Percentiles rank a stretch among this genome's conserved stretches.
Conservation (phyloP, 1,140 invertebrate species). For the Charaxes varanes region DNA sequence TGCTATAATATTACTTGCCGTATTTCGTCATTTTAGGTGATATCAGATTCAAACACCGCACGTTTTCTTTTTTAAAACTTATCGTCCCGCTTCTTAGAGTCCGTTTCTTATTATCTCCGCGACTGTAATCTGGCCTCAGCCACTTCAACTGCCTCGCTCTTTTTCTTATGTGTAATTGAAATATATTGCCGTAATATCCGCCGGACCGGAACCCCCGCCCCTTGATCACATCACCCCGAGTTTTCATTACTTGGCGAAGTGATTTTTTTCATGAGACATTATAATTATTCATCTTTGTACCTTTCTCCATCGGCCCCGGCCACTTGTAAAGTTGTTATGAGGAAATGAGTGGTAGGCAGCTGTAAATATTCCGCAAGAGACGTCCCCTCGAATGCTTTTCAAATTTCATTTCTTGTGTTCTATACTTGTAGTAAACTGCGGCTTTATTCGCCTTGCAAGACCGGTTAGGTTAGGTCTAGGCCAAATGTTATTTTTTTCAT, state of each 20-base stretch:
- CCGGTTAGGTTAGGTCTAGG: too few relatives aligned
- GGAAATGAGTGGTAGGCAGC: slow-evolving; percentile 30
- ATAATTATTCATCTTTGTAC: slow-evolving; percentile 67
- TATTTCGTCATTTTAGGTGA: too few relatives aligned
- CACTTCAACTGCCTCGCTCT: slow-evolving; percentile 71
- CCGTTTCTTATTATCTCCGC: slow-evolving; percentile 60
- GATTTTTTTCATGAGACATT: slow-evolving; percentile 65
- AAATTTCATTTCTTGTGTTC: not conserved
- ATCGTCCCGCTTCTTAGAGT: slow-evolving; percentile 54
- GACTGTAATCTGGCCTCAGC: slow-evolving; percentile 67
- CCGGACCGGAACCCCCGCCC: slow-evolving; percentile 55
- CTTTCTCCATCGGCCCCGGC: slow-evolving; percentile 28
- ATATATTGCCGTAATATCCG: slow-evolving; percentile 73
- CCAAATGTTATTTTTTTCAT: too few relatives aligned
- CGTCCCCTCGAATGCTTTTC: not conserved
- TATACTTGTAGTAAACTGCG: too few relatives aligned
- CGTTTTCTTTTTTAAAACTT: slow-evolving; percentile 57
- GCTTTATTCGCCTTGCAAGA: too few relatives aligned
- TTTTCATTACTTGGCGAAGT: slow-evolving; percentile 68
- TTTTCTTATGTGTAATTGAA: slow-evolving; percentile 73
- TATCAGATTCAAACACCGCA: slow-evolving; percentile 14
- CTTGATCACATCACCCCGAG: slow-evolving; percentile 61
- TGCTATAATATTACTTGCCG: too few relatives aligned
- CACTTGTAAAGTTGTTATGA: slow-evolving; percentile 43
- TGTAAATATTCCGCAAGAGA: slow-evolving; percentile 30